Percentiles rank a stretch among this genome's conserved stretches.
Evolutionary conservation across 64 coral and sea anemone species (phyloP).

Genomic region (Orbicella faveolata): DNA sequence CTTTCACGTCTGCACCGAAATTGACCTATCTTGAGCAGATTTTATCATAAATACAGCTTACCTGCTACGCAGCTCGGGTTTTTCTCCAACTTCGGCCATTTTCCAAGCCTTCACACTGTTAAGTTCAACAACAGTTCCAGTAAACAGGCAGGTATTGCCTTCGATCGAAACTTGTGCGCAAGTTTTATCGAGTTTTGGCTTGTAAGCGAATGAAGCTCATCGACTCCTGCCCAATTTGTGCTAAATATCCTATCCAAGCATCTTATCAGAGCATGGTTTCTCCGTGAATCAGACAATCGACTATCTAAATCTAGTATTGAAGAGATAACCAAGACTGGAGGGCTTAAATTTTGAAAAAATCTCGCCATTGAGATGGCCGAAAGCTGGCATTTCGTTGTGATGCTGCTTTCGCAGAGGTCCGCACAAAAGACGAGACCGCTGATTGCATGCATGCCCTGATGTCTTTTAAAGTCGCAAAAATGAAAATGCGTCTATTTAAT

Average conservation of each 20-base stretch:
- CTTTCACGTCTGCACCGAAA: background rate
- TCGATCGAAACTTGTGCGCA: background rate
- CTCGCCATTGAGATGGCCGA: too few relatives aligned
- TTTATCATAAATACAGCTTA: conserved; percentile 38
- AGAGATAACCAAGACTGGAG: too few relatives aligned
- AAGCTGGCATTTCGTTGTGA: background rate
- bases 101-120: too few relatives aligned
- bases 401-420: background rate
- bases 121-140: background rate
- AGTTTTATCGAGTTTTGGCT: too few relatives aligned
- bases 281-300: too few relatives aligned
- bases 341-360: too few relatives aligned
- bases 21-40: background rate
- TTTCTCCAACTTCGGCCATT: background rate
- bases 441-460: background rate
- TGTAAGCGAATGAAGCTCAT: background rate
- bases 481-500: background rate
- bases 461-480: too few relatives aligned
- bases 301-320: background rate
- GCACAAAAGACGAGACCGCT: conserved; percentile 3
- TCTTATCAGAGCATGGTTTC: too few relatives aligned
- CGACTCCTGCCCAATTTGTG: background rate
- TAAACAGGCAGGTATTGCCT: background rate
- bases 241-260: background rate
- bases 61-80: background rate